phyloP scores from a whole-genome alignment of 2,888 invertebrate species.

The Craniophora ligustri region DNA sequence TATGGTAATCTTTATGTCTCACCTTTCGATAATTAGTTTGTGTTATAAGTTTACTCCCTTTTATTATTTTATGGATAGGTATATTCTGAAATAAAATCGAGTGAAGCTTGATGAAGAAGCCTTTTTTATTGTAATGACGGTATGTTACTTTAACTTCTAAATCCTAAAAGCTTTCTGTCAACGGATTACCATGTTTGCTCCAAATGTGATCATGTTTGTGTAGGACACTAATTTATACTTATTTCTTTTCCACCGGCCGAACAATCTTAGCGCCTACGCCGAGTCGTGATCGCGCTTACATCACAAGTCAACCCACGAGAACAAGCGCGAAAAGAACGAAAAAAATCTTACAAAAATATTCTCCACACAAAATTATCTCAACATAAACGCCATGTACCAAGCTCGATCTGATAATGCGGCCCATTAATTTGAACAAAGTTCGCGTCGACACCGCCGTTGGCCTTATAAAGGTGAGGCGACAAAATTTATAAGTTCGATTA shows the following conservation, averaged over 20 bases:
- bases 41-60: too few species aligned
- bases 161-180: slow-evolving; percentile 11
- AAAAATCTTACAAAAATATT: slow-evolving; percentile 70
- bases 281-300: slow-evolving; percentile 55
- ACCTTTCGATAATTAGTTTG: too few species aligned
- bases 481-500: slow-evolving; percentile 89
- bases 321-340: slow-evolving; percentile 73
- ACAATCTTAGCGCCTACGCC: slow-evolving; percentile 64
- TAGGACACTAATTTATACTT: slow-evolving; percentile 50
- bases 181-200: slow-evolving; percentile 8
- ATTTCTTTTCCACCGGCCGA: slow-evolving; percentile 41
- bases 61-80: too few species aligned
- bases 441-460: slow-evolving; percentile 86
- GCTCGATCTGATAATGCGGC: slow-evolving; percentile 86
- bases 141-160: background rate
- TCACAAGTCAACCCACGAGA: slow-evolving; percentile 61
- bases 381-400: slow-evolving; percentile 88
- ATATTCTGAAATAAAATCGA: too few species aligned
- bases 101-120: too few species aligned
- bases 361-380: slow-evolving; percentile 85
- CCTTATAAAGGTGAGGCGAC: slow-evolving; percentile 88
- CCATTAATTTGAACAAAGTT: slow-evolving; percentile 88
- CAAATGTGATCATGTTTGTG: slow-evolving; percentile 44
- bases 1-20: too few species aligned
- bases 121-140: too few species aligned